These are phyloP conservation scores for Melipona bicolor DNA, from an alignment of 2,888 invertebrate genomes.

Conservation along the genomic window DNA sequence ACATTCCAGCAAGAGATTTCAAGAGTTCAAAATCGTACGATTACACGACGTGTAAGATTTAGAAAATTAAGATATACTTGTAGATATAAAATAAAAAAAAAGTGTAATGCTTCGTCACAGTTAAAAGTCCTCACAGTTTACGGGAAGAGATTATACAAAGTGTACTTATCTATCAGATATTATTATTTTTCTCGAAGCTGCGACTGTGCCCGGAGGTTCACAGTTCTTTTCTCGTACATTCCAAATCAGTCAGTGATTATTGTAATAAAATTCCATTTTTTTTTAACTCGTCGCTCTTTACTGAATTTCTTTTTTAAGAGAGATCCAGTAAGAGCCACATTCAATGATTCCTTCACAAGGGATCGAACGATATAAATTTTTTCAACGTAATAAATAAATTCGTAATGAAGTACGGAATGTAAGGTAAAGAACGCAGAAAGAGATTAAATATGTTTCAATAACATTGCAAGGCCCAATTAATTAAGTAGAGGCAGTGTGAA, in stretches of 20 bases:
- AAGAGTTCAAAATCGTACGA: background rate
- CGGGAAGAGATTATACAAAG: slow-evolving; percentile 28
- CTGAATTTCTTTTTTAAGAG: background rate
- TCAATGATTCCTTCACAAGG: too few species aligned
- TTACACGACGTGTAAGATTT: slow-evolving; percentile 7
- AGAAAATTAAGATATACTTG: slow-evolving; percentile 6
- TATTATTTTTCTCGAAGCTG: slow-evolving; percentile 6
- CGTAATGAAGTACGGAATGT: slow-evolving; percentile 6
- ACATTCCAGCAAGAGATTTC: slow-evolving; percentile 21
- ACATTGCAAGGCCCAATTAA: slow-evolving; percentile 36
- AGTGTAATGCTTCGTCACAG: slow-evolving; percentile 4
- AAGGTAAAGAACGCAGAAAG: slow-evolving; percentile 1
- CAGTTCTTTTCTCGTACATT: slow-evolving; percentile 18
- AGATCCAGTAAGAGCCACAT: too few species aligned
- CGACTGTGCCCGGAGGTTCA: background rate
- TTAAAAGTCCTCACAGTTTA: slow-evolving; percentile 4
- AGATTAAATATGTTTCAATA: slow-evolving; percentile 22
- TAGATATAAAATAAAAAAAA: slow-evolving; percentile 5
- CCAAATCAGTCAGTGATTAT: background rate
- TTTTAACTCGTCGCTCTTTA: background rate
- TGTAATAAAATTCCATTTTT: slow-evolving; percentile 8
- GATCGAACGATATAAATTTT: background rate
- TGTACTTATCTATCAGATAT: slow-evolving; percentile 33
- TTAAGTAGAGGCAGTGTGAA: too few species aligned
- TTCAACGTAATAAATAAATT: slow-evolving; percentile 6